Evolutionary conservation across 1,140 invertebrate genomes (phyloP), one percentile per base, ranked within the genome.

Genomic region (Lithobius niger): DNA sequence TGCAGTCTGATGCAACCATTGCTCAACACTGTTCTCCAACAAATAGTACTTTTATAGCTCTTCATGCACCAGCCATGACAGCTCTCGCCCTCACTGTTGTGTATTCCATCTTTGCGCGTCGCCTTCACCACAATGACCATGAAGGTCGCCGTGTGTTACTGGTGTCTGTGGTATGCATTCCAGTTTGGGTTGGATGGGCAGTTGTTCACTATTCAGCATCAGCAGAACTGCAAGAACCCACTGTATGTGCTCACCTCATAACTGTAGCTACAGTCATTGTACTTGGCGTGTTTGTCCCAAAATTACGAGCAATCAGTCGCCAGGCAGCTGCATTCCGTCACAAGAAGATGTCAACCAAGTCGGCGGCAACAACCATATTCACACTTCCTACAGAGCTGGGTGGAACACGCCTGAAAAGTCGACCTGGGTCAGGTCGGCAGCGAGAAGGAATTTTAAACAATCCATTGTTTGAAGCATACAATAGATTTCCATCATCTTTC

Each of bases 131-230:
- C 51, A 69, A 69, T 57, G 67, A 68, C 57, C 64, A 65, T 36
- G 69, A 71, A 54, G 67, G 66, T 19, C 55, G 60, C 36, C 68
- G 68, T 63, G 61, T 69, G 19, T 66, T 68, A 3, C 54, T 66
- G 2, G 62, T 66, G 1, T 57, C 65, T 3, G 40, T 64, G 4
- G 55, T 68, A 6, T 66, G 64, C 16, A 18, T 71, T 10, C 64
- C 67, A 10, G 59, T 70, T 2, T 61, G 60, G 13, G 47, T 65
- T 2, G 61, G 58, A 0, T 71, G 69, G 69, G 56, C 50, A 22
- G 24, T 66, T 1, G 62, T 66, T 3, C 62, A 61, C n/a, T 59
- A 56, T 52, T 59, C 66, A 19, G 59, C 61, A 22, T 61, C 67
- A n/a, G 36, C 45, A 18, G 25, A 54, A 6, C 59, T 56, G 25